Base-by-base conservation (phyloP, 2,113 vertebrate species). In the Daboia siamensis region DNA sequence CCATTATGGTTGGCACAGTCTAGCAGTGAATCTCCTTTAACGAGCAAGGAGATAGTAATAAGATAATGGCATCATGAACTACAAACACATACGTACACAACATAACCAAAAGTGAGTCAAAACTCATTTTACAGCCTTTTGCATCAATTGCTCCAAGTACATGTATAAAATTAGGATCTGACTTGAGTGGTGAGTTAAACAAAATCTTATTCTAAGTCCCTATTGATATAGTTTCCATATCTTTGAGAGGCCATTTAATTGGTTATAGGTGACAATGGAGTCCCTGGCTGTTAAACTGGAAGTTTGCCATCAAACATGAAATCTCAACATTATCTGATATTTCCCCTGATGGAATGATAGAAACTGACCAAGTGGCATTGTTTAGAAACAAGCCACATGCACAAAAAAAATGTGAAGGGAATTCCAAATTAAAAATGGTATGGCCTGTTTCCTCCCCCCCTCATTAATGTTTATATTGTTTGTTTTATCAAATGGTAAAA, bases 61-160 rank as follows among this genome's bases (percentile, higher is more conserved):
- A 94, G 93, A 59, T n/a, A 48, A 55, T 59, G 54, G 13, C 0
- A 56, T 86, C 92, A 54, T 93, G 94, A 86, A 69, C 94, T 74
- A 93, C 20, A 95, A 93, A 92, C 15, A 94, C 51, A 87, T 61
- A 97, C 84, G 74, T 6, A 96, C 84, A 95, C 39, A 91, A 92
- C 91, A 95, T 21, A 93, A 39, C 86, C 56, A 90, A 93, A 89
- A 64, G n/a, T 90, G 88, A 0, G 93, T 91, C 93, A 94, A 52
- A 97, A 96, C 96, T 95, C 96, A 97, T 97, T 92, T 93, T 93
- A 96, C 91, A 48, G 3, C 95, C 93, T 95, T 54, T 91, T 94
- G 94, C 29, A 0, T 7, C 23, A 26, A 0, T 59, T 94, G n/a
- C 57, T 61, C 86, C 59, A 85, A 90, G 33, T 56, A 0, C 21